Evolutionary conservation across 2,888 invertebrate species (phyloP), one percentile per base, ranked within the genome.

Genomic region (Cephalotes varians): DNA sequence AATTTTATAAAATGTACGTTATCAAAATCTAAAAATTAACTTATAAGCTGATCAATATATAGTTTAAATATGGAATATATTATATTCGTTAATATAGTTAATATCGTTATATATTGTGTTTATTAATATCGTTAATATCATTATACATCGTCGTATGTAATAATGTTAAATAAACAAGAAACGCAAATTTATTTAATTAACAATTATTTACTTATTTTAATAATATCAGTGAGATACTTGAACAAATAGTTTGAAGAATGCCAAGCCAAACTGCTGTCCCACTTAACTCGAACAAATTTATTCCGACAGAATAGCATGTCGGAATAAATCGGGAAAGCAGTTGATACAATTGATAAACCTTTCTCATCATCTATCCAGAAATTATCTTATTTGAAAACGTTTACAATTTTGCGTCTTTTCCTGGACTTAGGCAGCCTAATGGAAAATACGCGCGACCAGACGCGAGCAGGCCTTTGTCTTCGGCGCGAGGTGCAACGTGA

Each of bases 401-500:
- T 73, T 62, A 18, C 31, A 73, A 73, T 60, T 58, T 72, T 28
- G 15, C 15, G 28, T 31, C 37, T 7, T 12, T 7, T 25, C 7
- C 3, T 40, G 6, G 34, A 60, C 12, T 15, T n/a, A 18, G 18
- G 3, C 12, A 28, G n/a, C 4, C 31, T 51, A 62, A 25, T 40
- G 25, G 21, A 47, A 56, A 79, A 71, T 25, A 34, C 60, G 34
- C 51, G 31, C 40, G n/a, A 72, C 37, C 21, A 28, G 34, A 72
- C 15, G 37, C 2, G 51, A 18, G 34, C 51, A 65, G 21, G 51
- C 51, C 85, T 85, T 87, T 88, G 85, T 86, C 87, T 85, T 65
- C 49, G 71, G 10, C 51, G 54, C 31, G 5, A 25, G 18, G 54
- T 84, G 85, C 85, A 85, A 89, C 69, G 56, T 80, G 87, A 87